Conservation (phyloP, 2,888 invertebrate species). For the Microctonus hyperodae region DNA sequence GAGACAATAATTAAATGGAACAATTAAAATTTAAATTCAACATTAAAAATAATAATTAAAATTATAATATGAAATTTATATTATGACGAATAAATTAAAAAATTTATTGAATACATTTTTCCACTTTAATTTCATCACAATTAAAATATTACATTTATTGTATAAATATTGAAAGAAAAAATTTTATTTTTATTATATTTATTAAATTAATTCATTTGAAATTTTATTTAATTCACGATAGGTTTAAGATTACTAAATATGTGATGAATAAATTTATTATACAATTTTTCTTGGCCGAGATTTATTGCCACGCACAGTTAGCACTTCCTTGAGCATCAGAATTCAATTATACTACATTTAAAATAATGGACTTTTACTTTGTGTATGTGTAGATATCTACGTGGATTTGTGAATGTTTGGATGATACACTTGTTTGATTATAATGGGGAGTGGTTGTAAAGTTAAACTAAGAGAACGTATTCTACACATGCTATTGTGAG, state of each 20-base stretch:
- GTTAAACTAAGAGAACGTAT: conserved; percentile 31
- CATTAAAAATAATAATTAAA: no score
- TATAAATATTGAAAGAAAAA: no score
- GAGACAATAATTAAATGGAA: neutral
- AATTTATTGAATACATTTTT: neutral
- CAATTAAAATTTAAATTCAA: neutral
- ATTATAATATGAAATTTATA: no score
- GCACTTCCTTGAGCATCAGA: conserved; percentile 8
- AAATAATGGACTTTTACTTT: conserved; percentile 19
- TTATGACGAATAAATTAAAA: no score
- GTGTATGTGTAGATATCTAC: neutral
- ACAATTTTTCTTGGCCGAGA: neutral
- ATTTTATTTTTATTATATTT: no score
- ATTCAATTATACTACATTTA: neutral
- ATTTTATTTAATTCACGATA: neutral
- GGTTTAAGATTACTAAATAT: neutral
- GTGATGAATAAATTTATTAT: neutral
- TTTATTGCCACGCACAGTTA: conserved; percentile 1
- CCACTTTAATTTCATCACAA: no score
- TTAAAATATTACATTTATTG: no score
- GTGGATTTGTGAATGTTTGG: neutral
- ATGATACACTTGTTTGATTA: conserved; percentile 41
- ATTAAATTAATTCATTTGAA: no score
- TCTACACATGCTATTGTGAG: conserved; percentile 32
- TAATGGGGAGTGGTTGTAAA: conserved; percentile 41